phyloP scores from a whole-genome alignment of 2,888 invertebrate genomes.

The Drosophila borborema region DNA sequence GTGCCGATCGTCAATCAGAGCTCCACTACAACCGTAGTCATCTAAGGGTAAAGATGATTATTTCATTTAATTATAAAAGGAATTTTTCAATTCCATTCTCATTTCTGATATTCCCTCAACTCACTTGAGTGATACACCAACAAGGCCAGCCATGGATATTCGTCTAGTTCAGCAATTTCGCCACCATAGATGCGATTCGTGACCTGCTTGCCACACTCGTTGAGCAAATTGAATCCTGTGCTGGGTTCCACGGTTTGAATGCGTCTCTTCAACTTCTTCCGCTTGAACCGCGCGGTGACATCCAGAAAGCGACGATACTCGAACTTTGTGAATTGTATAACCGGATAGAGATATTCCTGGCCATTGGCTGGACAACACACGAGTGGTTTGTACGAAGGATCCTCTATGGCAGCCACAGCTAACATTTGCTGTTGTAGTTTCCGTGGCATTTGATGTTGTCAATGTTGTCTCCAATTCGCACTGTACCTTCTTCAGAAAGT shows the following conservation, averaged over 20 bases:
- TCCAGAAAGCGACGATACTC: conserved; percentile 73
- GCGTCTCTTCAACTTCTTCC: conserved; percentile 82
- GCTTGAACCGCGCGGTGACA: conserved; percentile 76
- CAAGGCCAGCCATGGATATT: conserved; percentile 88
- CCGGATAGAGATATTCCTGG: conserved; percentile 80
- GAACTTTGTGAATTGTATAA: conserved; percentile 79
- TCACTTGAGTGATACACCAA: conserved; percentile 87
- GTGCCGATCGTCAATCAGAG: conserved; percentile 87
- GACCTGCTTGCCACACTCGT: conserved; percentile 87
- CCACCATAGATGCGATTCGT: conserved; percentile 88
- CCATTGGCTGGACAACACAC: conserved; percentile 83
- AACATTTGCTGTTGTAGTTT: background rate
- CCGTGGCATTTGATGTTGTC: background rate
- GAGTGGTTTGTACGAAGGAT: conserved; percentile 50
- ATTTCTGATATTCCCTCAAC: conserved; percentile 31
- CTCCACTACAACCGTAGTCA: conserved; percentile 88
- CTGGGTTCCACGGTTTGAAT: conserved; percentile 81
- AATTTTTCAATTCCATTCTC: background rate
- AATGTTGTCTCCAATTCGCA: conserved; percentile 67
- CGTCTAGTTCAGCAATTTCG: conserved; percentile 87
- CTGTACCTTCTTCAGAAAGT: conserved; percentile 83
- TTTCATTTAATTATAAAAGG: background rate
- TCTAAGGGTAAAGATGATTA: conserved; percentile 53
- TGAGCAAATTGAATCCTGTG: conserved; percentile 76
- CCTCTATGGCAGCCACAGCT: background rate